phyloP scores from a whole-genome alignment of 2,888 invertebrate species.

The Serrognathus titanus region DNA sequence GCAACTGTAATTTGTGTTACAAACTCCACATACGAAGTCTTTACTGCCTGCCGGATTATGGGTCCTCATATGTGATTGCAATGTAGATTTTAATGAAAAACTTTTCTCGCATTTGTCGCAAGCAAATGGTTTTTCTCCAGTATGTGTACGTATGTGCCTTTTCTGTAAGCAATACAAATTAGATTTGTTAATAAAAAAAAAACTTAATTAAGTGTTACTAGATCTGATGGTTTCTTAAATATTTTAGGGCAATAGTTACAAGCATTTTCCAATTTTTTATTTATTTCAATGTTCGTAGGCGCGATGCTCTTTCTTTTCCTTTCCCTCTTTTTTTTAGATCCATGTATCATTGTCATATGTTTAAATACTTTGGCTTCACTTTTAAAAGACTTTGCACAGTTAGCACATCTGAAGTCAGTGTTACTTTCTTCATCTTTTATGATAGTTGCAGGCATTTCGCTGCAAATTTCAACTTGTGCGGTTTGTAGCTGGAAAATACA shows the following conservation, averaged over 20 bases:
- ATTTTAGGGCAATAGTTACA: slow-evolving; percentile 60
- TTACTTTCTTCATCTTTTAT: neutral
- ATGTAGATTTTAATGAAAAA: slow-evolving; percentile 65
- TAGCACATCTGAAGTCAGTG: slow-evolving; percentile 10
- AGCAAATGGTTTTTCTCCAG: slow-evolving; percentile 64
- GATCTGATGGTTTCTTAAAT: slow-evolving; percentile 67
- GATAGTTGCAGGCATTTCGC: slow-evolving; percentile 2
- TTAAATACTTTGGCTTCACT: slow-evolving; percentile 11
- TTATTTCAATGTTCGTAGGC: slow-evolving; percentile 9
- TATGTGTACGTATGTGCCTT: slow-evolving; percentile 64
- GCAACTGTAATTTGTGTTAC: slow-evolving; percentile 60
- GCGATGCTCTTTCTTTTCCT: neutral
- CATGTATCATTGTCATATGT: slow-evolving; percentile 17
- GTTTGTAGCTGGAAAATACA: slow-evolving; percentile 4
- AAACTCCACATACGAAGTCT: slow-evolving; percentile 60
- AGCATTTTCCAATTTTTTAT: slow-evolving; percentile 47
- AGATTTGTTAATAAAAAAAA: neutral
- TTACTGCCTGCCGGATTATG: slow-evolving; percentile 54
- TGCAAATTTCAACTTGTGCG: slow-evolving; percentile 8
- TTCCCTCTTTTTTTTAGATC: slow-evolving; percentile 31
- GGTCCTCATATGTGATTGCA: slow-evolving; percentile 59
- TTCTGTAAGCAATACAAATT: slow-evolving; percentile 39
- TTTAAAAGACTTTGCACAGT: slow-evolving; percentile 21
- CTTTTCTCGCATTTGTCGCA: slow-evolving; percentile 54
- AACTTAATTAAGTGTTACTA: slow-evolving; percentile 37